phyloP scores from a whole-genome alignment of 2,113 vertebrate genomes.

The Passer montanus region DNA sequence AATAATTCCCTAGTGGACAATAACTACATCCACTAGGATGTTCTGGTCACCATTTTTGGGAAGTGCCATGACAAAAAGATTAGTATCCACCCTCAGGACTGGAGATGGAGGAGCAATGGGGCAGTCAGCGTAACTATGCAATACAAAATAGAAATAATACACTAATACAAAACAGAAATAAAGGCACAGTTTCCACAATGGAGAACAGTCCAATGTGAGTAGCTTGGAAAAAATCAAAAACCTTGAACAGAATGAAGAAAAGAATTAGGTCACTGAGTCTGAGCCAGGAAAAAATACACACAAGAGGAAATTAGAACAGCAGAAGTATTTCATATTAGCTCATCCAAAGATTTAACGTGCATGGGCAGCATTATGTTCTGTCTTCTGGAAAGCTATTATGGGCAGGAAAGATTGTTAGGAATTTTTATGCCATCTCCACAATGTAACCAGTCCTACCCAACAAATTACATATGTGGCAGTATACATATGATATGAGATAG shows the following conservation, averaged over 20 bases:
- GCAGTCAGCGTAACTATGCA: not conserved
- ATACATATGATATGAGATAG: not conserved
- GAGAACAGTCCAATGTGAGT: conserved; percentile 13
- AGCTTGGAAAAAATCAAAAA: conserved; percentile 67
- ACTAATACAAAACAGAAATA: not conserved
- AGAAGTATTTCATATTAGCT: conserved; percentile 70
- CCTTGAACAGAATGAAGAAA: conserved; percentile 46
- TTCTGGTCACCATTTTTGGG: not conserved
- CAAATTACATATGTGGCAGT: conserved; percentile 23
- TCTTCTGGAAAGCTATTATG: conserved; percentile 48
- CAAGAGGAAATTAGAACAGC: conserved; percentile 70
- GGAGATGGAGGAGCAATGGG: not conserved
- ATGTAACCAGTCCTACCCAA: conserved; percentile 51
- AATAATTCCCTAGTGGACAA: not conserved
- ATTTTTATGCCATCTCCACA: conserved; percentile 54
- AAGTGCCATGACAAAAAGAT: not conserved
- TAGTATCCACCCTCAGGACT: not conserved
- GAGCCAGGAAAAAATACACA: conserved; percentile 76
- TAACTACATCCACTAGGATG: not conserved
- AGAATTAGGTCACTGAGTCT: conserved; percentile 74
- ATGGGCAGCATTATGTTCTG: conserved; percentile 40
- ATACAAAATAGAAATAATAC: not conserved
- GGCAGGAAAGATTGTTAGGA: conserved; percentile 57
- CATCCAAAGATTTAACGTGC: conserved; percentile 64
- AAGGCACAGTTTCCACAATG: conserved; percentile 39